Conservation (phyloP, 1,140 invertebrate species). For the Drosophila equinoxialis region DNA sequence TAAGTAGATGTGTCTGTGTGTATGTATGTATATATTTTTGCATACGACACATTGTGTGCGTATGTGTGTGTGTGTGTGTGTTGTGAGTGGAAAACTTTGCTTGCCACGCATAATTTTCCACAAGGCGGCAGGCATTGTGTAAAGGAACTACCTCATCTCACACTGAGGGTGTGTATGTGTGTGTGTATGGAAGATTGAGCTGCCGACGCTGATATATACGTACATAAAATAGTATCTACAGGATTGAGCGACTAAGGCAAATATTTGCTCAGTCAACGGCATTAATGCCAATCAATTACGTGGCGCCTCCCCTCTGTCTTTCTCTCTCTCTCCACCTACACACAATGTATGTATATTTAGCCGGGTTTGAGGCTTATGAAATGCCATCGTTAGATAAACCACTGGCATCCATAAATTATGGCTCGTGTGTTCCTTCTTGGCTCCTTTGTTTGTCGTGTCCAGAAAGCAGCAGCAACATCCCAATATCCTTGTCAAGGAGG, state of each 20-base stretch:
- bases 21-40: slow-evolving; percentile 3
- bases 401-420: slow-evolving; percentile 73
- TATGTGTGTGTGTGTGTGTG: too few relatives aligned
- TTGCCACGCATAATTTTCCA: slow-evolving; percentile 52
- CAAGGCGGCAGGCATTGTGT: neutral
- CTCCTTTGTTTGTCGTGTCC: slow-evolving; percentile 30
- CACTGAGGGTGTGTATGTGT: too few relatives aligned
- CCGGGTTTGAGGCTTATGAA: slow-evolving; percentile 30
- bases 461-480: slow-evolving; percentile 4
- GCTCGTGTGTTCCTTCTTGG: slow-evolving; percentile 17
- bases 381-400: slow-evolving; percentile 64
- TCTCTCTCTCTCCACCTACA: neutral
- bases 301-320: slow-evolving; percentile 19
- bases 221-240: slow-evolving; percentile 3
- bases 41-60: slow-evolving; percentile 1
- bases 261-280: slow-evolving; percentile 45
- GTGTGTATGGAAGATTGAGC: slow-evolving; percentile 31
- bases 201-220: slow-evolving; percentile 25
- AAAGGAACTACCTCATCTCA: too few relatives aligned
- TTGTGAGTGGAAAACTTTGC: slow-evolving; percentile 9
- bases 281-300: slow-evolving; percentile 62
- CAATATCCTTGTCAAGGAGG: slow-evolving; percentile 35
- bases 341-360: neutral
- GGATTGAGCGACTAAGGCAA: slow-evolving; percentile 44
- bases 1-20: neutral